phyloP scores from a whole-genome alignment of 2,113 vertebrate species.

The Coryphaenoides rupestris region DNA sequence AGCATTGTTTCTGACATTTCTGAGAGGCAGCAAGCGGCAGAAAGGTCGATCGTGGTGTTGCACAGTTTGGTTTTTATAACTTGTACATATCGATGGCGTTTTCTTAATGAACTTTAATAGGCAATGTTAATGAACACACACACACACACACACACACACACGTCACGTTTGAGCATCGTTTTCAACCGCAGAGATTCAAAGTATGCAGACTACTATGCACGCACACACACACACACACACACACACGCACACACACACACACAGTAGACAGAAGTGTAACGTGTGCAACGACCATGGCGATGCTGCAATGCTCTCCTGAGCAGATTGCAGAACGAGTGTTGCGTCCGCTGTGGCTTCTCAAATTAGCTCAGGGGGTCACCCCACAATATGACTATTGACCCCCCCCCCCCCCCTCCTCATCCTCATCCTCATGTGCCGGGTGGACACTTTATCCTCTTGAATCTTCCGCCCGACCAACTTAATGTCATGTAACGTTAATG shows the following conservation, averaged over 20 bases:
- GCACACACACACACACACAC: conserved; percentile 25
- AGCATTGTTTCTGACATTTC: too few relatives aligned
- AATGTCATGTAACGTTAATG: too few relatives aligned
- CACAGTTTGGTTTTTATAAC: too few relatives aligned
- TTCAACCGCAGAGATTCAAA: not conserved
- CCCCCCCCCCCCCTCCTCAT: too few relatives aligned
- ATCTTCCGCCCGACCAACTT: too few relatives aligned
- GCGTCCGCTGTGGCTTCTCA: conserved; percentile 9
- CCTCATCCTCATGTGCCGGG: not conserved
- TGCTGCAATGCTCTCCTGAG: not conserved
- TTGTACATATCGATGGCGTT: too few relatives aligned
- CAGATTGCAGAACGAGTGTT: conserved; percentile 5
- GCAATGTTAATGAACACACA: too few relatives aligned
- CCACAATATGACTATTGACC: not conserved
- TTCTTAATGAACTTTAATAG: too few relatives aligned
- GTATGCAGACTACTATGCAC: conserved; percentile 12
- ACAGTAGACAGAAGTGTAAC: not conserved
- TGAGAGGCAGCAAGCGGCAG: too few relatives aligned
- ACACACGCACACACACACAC: conserved; percentile 7
- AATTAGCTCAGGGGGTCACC: conserved; percentile 32
- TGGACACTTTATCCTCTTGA: too few relatives aligned
- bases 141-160: not conserved
- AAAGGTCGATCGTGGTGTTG: too few relatives aligned
- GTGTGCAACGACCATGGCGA: conserved; percentile 20
- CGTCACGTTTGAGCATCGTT: too few relatives aligned